Evolutionary conservation across 1,140 invertebrate genomes (phyloP).

Genomic region (Araneus ventricosus): DNA sequence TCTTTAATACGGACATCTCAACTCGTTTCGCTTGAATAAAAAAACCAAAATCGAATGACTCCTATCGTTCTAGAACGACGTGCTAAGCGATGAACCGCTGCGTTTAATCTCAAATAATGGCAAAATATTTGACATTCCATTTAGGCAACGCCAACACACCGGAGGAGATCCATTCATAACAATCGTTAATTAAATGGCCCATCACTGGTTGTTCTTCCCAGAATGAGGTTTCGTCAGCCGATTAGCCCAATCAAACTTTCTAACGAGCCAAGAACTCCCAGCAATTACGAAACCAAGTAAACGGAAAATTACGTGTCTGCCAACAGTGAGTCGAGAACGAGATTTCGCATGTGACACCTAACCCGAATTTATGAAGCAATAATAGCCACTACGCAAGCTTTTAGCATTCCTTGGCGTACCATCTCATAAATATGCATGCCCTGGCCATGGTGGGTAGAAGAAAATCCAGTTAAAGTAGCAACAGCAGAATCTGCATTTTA

Average conservation of each 20-base stretch:
- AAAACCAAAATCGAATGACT: neutral
- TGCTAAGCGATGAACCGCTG: neutral
- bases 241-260: conserved; percentile 5
- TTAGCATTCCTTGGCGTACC: conserved; percentile 13
- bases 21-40: neutral
- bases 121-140: neutral
- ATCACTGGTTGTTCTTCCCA: neutral
- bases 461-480: conserved; percentile 38
- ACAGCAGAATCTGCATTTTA: conserved; percentile 11
- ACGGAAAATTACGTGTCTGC: conserved; percentile 22
- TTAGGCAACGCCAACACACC: conserved; percentile 8
- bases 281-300: conserved; percentile 9
- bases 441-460: neutral
- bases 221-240: neutral
- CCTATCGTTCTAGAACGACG: neutral
- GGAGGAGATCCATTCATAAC: neutral
- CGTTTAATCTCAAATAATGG: neutral
- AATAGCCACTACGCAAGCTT: conserved; percentile 27
- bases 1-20: neutral
- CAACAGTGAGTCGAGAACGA: neutral
- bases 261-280: neutral
- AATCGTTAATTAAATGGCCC: neutral
- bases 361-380: conserved; percentile 41
- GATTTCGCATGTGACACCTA: conserved; percentile 30
- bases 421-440: conserved; percentile 45